Percentiles rank a stretch among this genome's conserved stretches.
phyloP scores from a whole-genome alignment of 2,113 vertebrate species.

The Callocephalon fimbriatum region DNA sequence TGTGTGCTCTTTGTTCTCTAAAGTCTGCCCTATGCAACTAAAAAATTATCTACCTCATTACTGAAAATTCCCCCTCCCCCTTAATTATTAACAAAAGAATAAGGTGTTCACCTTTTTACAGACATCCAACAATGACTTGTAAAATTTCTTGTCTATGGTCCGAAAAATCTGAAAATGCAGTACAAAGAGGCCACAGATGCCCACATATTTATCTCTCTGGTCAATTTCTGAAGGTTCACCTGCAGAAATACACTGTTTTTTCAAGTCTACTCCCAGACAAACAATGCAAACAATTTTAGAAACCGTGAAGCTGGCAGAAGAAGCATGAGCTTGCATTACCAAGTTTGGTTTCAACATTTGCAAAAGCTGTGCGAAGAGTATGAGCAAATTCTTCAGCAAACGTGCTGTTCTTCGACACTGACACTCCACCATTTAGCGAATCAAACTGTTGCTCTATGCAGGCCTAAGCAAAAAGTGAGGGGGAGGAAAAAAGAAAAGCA shows the following conservation, averaged over 20 bases:
- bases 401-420: constrained; percentile 91
- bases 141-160: constrained; percentile 94
- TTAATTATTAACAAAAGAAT: neutral
- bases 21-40: neutral
- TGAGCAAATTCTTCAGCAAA: constrained; percentile 96
- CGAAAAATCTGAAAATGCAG: constrained; percentile 98
- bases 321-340: constrained; percentile 78
- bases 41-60: neutral
- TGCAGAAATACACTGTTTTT: constrained; percentile 23
- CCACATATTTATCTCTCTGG: constrained; percentile 94
- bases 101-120: constrained; percentile 91
- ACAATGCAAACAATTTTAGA: neutral
- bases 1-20: neutral
- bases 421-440: constrained; percentile 86
- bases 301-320: neutral
- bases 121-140: constrained; percentile 91
- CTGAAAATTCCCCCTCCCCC: neutral
- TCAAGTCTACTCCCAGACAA: neutral
- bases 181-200: constrained; percentile 91
- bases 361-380: constrained; percentile 91
- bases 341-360: constrained; percentile 91
- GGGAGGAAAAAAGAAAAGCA: neutral
- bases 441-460: constrained; percentile 98
- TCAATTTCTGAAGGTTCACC: constrained; percentile 97
- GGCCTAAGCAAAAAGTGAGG: constrained; percentile 72